These are phyloP conservation scores for Oreonectes daqikongensis DNA, from an alignment of 2,797 vertebrate genomes.

Conservation along the genomic window DNA sequence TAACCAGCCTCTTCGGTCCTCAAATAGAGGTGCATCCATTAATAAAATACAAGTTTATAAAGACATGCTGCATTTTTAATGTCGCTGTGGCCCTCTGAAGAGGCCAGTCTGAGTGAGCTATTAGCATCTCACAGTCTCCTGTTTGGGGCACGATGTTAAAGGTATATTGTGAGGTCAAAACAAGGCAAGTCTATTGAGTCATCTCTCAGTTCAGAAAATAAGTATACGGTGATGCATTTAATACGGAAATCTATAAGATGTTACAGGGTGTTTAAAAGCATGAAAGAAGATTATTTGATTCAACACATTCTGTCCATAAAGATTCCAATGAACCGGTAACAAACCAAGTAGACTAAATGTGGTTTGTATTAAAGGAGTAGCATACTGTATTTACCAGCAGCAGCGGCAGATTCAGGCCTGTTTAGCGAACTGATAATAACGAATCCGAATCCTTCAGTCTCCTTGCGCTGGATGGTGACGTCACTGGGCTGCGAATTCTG, in stretches of 20 bases:
- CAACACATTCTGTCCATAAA: no score
- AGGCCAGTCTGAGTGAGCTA: conserved; percentile 22
- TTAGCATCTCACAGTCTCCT: neutral
- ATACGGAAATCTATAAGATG: neutral
- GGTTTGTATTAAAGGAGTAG: neutral
- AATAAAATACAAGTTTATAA: conserved; percentile 58
- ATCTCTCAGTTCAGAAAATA: neutral
- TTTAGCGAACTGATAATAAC: conserved; percentile 99
- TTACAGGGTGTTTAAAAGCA: neutral
- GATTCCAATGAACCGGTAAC: no score
- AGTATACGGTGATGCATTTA: neutral
- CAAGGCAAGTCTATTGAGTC: neutral
- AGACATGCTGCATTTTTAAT: conserved; percentile 39
- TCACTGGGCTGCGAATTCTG: conserved; percentile 86
- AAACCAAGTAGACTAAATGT: neutral
- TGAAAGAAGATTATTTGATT: no score
- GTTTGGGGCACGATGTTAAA: conserved; percentile 5
- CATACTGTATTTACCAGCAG: conserved; percentile 86
- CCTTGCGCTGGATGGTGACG: conserved; percentile 92
- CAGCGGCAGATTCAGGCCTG: conserved; percentile 85
- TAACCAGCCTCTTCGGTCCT: conserved; percentile 61
- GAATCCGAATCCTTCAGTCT: conserved; percentile 97
- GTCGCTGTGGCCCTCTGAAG: conserved; percentile 19
- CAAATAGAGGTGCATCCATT: conserved; percentile 67
- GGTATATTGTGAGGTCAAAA: conserved; percentile 8